Conservation (phyloP, 2,888 invertebrate species). For the Thyatira batis region DNA sequence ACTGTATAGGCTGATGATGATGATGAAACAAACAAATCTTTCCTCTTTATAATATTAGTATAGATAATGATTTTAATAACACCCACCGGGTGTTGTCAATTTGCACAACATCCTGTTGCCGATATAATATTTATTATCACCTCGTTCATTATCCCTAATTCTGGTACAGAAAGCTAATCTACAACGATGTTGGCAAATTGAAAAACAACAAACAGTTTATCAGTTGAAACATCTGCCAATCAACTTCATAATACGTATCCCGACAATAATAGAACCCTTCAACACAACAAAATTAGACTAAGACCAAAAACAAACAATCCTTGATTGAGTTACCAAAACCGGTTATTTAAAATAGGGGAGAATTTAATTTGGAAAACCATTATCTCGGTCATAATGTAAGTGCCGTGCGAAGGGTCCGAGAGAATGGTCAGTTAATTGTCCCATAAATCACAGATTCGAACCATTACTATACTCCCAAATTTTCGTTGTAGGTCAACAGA, state of each 20-base stretch:
- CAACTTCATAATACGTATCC: slow-evolving; percentile 41
- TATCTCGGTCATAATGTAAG: slow-evolving; percentile 30
- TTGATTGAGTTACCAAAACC: slow-evolving; percentile 68
- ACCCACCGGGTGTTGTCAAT: too few species aligned
- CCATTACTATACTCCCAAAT: slow-evolving; percentile 46
- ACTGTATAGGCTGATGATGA: too few species aligned
- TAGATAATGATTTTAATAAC: too few species aligned
- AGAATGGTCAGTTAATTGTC: slow-evolving; percentile 79
- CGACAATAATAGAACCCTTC: slow-evolving; percentile 50
- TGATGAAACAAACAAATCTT: too few species aligned
- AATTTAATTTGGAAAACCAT: slow-evolving; percentile 68
- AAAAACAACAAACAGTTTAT: slow-evolving; percentile 52
- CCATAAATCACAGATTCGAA: slow-evolving; percentile 67
- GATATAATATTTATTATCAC: not conserved
- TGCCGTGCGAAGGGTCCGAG: slow-evolving; percentile 32
- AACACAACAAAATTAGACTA: slow-evolving; percentile 57
- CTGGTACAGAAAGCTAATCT: slow-evolving; percentile 3
- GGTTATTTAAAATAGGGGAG: slow-evolving; percentile 59
- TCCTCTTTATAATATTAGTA: too few species aligned
- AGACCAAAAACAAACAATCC: slow-evolving; percentile 73
- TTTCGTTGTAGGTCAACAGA: slow-evolving; percentile 58
- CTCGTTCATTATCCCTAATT: slow-evolving; percentile 7
- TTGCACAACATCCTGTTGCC: too few species aligned
- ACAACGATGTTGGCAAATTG: slow-evolving; percentile 30
- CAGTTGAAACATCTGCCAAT: slow-evolving; percentile 61